phyloP scores from a whole-genome alignment of 2,797 vertebrate genomes.

The Sebastiscus tertius region DNA sequence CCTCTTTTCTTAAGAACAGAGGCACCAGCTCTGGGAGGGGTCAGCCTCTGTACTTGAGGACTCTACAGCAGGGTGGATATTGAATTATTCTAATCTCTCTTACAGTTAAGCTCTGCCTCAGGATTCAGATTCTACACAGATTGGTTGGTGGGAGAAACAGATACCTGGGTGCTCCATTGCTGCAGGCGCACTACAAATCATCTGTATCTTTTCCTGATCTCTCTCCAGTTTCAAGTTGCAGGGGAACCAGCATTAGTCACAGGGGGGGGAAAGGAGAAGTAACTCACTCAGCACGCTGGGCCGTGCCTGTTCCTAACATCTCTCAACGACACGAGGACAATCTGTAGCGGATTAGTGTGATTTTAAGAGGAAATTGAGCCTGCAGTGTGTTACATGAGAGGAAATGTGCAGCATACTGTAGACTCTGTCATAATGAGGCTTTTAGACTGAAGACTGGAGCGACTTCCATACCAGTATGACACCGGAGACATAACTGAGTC shows the following conservation, averaged over 20 bases:
- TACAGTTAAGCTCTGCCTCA: conserved; percentile 60
- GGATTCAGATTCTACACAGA: conserved; percentile 67
- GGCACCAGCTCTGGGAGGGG: conserved; percentile 20
- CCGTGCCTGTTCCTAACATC: conserved; percentile 24
- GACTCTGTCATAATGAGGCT: conserved; percentile 1
- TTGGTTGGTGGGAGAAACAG: conserved; percentile 55
- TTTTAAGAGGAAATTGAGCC: conserved; percentile 37
- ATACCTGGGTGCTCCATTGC: conserved; percentile 63
- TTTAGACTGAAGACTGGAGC: not conserved
- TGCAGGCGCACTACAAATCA: conserved; percentile 66
- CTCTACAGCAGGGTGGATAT: conserved; percentile 51
- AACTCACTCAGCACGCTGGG: conserved; percentile 43
- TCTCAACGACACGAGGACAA: conserved; percentile 22
- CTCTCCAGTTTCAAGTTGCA: conserved; percentile 65
- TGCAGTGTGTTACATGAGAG: conserved; percentile 15
- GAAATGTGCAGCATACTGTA: not conserved
- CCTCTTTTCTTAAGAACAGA: conserved; percentile 14
- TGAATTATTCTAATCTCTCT: conserved; percentile 68
- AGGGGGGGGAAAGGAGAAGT: conserved; percentile 20
- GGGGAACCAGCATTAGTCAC: conserved; percentile 66
- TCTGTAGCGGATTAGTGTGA: conserved; percentile 28
- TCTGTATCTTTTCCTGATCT: conserved; percentile 68
- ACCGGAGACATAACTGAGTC: conserved; percentile 6
- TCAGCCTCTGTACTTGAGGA: conserved; percentile 56
- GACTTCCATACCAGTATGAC: not conserved